A percentile compares a stretch with the other conserved stretches of the same genome.
Evolutionary conservation across 1,140 invertebrate species (phyloP).

Genomic region (Aphaenogaster ashmeadi): DNA sequence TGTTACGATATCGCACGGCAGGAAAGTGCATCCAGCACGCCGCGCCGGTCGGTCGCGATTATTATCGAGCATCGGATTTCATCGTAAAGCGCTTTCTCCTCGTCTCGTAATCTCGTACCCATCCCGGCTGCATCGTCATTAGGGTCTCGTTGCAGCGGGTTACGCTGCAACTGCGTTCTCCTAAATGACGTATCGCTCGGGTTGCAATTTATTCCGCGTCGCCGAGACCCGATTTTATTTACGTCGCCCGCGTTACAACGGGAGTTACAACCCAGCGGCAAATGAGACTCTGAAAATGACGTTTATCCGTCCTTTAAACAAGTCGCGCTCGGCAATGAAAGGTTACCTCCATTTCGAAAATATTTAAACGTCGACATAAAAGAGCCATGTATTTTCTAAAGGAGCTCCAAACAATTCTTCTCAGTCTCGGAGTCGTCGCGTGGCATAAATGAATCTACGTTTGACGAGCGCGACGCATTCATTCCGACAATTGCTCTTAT

Average conservation of each 20-base stretch:
- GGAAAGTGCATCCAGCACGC: constrained; percentile 11
- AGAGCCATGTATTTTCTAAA: neutral
- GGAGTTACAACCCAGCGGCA: constrained; percentile 4
- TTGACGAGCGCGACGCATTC: neutral
- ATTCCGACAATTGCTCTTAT: constrained; percentile 21
- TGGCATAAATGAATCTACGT: neutral
- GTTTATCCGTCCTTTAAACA: neutral
- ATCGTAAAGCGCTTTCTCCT: constrained; percentile 53
- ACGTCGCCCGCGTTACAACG: neutral
- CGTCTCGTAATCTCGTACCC: neutral
- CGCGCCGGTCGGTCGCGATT: constrained; percentile 7
- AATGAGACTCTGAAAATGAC: constrained; percentile 26
- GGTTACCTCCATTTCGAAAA: neutral
- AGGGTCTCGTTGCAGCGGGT: constrained; percentile 19
- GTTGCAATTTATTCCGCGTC: constrained; percentile 42
- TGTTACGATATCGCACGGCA: constrained; percentile 27
- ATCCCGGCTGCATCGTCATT: constrained; percentile 8
- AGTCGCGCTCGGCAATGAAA: neutral
- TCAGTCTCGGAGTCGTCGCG: neutral
- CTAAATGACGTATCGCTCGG: constrained; percentile 31
- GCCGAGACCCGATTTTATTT: constrained; percentile 33
- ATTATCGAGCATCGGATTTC: constrained; percentile 55
- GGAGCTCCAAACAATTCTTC: neutral
- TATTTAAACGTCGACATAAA: neutral
- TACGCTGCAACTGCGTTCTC: constrained; percentile 10